Percentiles rank a stretch among this genome's conserved stretches.
Conservation (phyloP, 2,888 invertebrate species). For the Colletes collaris region DNA sequence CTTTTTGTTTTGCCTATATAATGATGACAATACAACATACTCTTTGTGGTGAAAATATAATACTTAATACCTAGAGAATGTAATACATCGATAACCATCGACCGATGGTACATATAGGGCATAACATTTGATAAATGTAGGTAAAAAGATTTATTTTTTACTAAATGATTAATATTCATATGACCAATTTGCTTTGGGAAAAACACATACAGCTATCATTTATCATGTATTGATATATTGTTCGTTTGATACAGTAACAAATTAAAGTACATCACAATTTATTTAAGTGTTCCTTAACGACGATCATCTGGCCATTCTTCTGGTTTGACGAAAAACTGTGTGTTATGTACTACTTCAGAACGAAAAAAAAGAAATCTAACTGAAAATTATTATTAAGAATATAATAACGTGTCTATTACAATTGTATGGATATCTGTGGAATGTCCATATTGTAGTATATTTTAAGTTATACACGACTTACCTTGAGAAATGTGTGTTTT, state of each 20-base stretch:
- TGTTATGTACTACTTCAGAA: conserved; percentile 46
- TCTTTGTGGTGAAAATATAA: conserved; percentile 52
- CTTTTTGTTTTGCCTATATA: conserved; percentile 43
- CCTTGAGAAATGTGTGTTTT: conserved; percentile 44
- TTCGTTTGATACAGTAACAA: conserved; percentile 34
- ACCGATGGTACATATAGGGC: conserved; percentile 36
- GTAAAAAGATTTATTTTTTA: conserved; percentile 53
- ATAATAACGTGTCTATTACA: conserved; percentile 32
- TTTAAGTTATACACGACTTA: conserved; percentile 52
- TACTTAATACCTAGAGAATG: conserved; percentile 45
- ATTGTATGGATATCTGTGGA: conserved; percentile 40
- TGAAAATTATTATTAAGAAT: conserved; percentile 41
- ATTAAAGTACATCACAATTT: conserved; percentile 29
- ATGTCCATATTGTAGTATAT: conserved; percentile 41
- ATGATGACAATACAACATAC: conserved; percentile 64
- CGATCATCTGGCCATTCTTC: conserved; percentile 45
- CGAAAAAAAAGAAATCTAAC: conserved; percentile 26
- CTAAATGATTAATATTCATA: conserved; percentile 41
- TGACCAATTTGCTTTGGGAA: conserved; percentile 38
- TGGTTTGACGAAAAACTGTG: conserved; percentile 43
- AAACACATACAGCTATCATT: conserved; percentile 24
- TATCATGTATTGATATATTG: conserved; percentile 28
- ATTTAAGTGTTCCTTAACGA: conserved; percentile 54
- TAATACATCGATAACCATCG: conserved; percentile 48
- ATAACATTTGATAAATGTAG: conserved; percentile 52